Percentiles rank a stretch among this genome's conserved stretches.
phyloP scores from a whole-genome alignment of 2,888 invertebrate species.

The Globia sparganii region DNA sequence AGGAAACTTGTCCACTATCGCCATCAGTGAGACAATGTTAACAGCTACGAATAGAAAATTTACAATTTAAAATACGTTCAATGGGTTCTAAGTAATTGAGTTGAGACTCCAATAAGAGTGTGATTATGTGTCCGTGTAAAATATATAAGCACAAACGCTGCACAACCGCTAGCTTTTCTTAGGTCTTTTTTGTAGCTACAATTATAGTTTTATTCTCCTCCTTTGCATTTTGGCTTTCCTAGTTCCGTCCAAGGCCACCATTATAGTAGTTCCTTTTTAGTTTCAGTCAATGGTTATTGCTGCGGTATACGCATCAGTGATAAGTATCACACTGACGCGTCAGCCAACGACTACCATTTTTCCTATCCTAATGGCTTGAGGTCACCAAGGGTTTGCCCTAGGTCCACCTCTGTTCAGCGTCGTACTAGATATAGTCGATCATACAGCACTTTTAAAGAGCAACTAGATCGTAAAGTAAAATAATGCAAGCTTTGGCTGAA shows the following conservation, averaged over 20 bases:
- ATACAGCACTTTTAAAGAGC: neutral
- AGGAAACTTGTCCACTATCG: constrained; percentile 57
- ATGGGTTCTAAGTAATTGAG: neutral
- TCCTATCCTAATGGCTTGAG: neutral
- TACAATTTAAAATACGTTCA: neutral
- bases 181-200: neutral
- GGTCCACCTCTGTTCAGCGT: neutral
- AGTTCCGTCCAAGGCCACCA: neutral
- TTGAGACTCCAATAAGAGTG: neutral
- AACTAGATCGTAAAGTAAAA: neutral
- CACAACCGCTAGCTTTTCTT: neutral
- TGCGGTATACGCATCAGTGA: neutral
- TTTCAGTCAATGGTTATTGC: neutral
- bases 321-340: constrained; percentile 1
- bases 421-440: neutral
- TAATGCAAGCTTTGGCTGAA: neutral
- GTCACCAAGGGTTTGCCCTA: neutral
- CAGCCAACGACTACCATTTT: neutral
- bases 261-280: constrained; percentile 5
- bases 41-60: constrained; percentile 14
- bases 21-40: constrained; percentile 20
- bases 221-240: neutral
- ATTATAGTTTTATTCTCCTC: neutral
- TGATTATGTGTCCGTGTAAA: neutral
- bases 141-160: neutral